Base-by-base conservation (phyloP, 2,888 invertebrate genomes). In the Amphipyra tragopoginis region DNA sequence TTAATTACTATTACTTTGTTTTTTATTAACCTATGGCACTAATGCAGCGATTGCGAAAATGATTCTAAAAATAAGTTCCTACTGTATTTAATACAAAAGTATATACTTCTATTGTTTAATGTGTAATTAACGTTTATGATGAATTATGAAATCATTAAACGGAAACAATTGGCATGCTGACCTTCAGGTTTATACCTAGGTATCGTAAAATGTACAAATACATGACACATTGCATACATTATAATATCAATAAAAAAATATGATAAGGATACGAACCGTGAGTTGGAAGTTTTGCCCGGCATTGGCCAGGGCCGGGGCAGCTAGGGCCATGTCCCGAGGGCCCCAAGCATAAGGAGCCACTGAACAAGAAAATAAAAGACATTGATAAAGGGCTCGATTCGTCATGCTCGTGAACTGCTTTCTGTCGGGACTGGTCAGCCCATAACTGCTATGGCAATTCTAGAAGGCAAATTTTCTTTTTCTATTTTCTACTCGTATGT, bases 21-120 rank as follows among this genome's bases (percentile, higher is more conserved):
- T 65, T 14, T 21, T 33, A 26, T 15, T 64, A 53, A 65, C 57
- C 44, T 65, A 33, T 66, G 51, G 54, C 66, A 59, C 34, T 47
- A 47, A 36, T 40, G 15, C 26, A 60, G 44, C 21, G n/a, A 51
- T 66, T 65, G 54, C 15, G 47, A 14, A 65, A 69, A 45, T 47
- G 13, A 2, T 53, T 38, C 11, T 33, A 45, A 47, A 55, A 51
- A 48, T 13, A 11, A 14, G 48, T 57, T 49, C 65, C 43, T 33
- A 39, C 34, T 9, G 29, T 14, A 43, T 62, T 48, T 62, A 48
- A 44, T 11, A 29, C 15, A 49, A 5, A 29, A 49, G 15, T 39
- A 52, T 47, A 21, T 60, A 56, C 1, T 14, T 38, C 8, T 47
- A 47, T 60, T 68, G 36, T 60, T 40, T 40, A 4, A 9, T 13